Evolutionary conservation across 1,140 invertebrate species (phyloP), one percentile per base, ranked within the genome.

Genomic region (Ectropis grisescens): DNA sequence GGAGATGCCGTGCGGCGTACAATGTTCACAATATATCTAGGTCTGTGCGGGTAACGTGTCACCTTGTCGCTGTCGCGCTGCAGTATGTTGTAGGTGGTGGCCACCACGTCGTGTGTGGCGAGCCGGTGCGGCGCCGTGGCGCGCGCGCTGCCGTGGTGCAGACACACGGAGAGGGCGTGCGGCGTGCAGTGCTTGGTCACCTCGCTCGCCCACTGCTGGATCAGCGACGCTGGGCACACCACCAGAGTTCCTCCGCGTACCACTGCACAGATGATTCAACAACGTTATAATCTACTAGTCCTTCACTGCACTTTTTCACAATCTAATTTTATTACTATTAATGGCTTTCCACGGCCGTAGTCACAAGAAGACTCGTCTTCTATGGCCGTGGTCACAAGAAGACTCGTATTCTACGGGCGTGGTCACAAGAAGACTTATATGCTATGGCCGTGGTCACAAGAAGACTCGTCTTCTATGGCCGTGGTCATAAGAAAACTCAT

Each of bases 161-260:
- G 49, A 37, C 86, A 65, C 7, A 92, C 87, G 9, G 85, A 83
- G 1, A 97, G 62, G 0, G 85, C 49, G 37, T 89, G 83, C 11
- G 82, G 68, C 28, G 82, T 82, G 24, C 90, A 86, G 50, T 90
- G 88, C 2, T 82, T 86, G 2, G 81, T 56, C 11, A 97, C 88
- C 82, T 98, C 96, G 10, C 78, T 83, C 37, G 91, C 86, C 97
- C 97, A 98, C 65, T 98, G 96, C 31, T 85, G 83, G 19, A 94
- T 60, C 29, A 94, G 83, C 31, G 90, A 91, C 6, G 96, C 94
- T 1, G 96, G 96, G 65, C 94, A 96, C 2, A 98, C 87, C 0
- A 98, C 89, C 10, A 98, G 79, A 3, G 94, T 97, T 15, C 90
- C 89, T 19, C 91, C 90, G 14, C 62, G 53, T 23, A 71, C 60